Evolutionary conservation across 2,888 invertebrate genomes (phyloP), one percentile per base, ranked within the genome.

Genomic region (Piscicola geometra): DNA sequence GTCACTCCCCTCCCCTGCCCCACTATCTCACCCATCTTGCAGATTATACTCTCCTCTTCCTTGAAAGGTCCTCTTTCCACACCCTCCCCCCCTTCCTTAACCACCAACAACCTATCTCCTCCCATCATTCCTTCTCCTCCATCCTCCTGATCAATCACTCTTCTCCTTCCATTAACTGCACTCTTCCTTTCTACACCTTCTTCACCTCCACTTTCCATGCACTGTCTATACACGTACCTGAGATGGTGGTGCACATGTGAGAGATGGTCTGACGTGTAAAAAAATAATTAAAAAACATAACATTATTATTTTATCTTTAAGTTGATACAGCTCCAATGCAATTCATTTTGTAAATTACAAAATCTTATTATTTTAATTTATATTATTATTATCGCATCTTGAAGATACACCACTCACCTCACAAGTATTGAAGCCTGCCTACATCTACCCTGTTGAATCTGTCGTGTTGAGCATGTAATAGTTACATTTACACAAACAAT

Each of bases 391-490:
- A n/a, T n/a, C n/a, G n/a, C n/a, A n/a, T n/a, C n/a, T n/a, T n/a
- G n/a, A n/a, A n/a, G n/a, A n/a, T n/a, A n/a, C n/a, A n/a, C n/a
- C n/a, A 21, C 21, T 25, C 60, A 56, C 60, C n/a, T 56, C 15
- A 56, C n/a, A 3, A 56, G n/a, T 21, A 18, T 5, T 15, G 60
- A 18, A 56, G 60, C 60, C n/a, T 56, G 60, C 25, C n/a, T 56
- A n/a, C n/a, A 56, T 21, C n/a, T 56, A 5, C 60, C 60, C n/a
- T 56, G 60, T 56, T 56, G 60, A 25, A 56, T 25, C 60, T 56
- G 21, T 21, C 3, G n/a, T 3, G 60, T 15, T 5, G 41, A 41
- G 41, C n/a, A n/a, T n/a, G n/a, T n/a, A n/a, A n/a, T n/a, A n/a
- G n/a, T n/a, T n/a, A n/a, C n/a, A n/a, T n/a, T n/a, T n/a, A n/a